Conservation (phyloP, 2,888 invertebrate genomes). For the Monochamus alternatus region DNA sequence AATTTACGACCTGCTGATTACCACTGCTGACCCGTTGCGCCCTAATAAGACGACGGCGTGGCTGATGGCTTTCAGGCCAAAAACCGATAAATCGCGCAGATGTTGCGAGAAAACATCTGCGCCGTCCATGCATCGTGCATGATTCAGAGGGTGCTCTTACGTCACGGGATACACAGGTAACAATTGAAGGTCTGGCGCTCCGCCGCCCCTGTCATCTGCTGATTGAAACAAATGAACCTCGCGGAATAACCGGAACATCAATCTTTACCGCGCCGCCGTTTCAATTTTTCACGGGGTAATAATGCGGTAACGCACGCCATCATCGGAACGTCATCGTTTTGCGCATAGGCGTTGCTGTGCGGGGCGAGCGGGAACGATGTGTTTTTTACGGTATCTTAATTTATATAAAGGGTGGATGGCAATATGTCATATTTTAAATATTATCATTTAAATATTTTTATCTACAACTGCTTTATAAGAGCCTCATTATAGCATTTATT, state of each 20-base stretch:
- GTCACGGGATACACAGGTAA: constrained; percentile 43
- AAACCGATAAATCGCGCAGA: constrained; percentile 53
- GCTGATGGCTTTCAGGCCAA: constrained; percentile 34
- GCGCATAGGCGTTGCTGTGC: constrained; percentile 12
- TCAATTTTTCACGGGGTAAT: constrained; percentile 40
- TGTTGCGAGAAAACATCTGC: constrained; percentile 50
- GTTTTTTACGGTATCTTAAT: background rate
- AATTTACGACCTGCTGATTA: constrained; percentile 28
- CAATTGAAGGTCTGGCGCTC: constrained; percentile 38
- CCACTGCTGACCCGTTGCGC: constrained; percentile 19
- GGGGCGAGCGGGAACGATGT: constrained; percentile 2
- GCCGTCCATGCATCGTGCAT: constrained; percentile 39
- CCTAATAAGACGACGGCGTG: constrained; percentile 25
- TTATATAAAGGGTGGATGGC: background rate
- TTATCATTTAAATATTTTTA: too few relatives aligned
- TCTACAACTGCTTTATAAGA: too few relatives aligned
- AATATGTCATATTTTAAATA: too few relatives aligned
- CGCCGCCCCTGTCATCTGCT: constrained; percentile 51
- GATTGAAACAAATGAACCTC: constrained; percentile 55
- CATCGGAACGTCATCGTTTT: constrained; percentile 24
- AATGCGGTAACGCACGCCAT: constrained; percentile 40
- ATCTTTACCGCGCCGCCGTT: constrained; percentile 37
- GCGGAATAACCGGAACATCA: constrained; percentile 44
- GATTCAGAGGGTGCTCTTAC: constrained; percentile 46
- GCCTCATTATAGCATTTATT: too few relatives aligned